phyloP scores from a whole-genome alignment of 2,113 vertebrate genomes.

The Callionymus lyra region DNA sequence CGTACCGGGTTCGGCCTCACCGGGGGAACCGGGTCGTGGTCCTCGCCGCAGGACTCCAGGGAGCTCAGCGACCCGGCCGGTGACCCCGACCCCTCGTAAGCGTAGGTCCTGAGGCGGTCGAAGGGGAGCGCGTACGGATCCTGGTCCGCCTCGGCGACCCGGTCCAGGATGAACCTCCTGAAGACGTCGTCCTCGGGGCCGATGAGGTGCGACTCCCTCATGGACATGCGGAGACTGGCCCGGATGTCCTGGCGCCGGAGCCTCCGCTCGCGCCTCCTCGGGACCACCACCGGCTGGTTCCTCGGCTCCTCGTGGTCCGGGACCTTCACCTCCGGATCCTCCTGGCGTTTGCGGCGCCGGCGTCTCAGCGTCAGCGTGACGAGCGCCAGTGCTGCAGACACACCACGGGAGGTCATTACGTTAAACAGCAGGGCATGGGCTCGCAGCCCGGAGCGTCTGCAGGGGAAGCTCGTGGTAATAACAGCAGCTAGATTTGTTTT shows the following conservation, averaged over 20 bases:
- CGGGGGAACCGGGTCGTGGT: slow-evolving; percentile 46
- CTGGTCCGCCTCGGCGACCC: slow-evolving; percentile 76
- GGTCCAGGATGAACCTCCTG: slow-evolving; percentile 80
- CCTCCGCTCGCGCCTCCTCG: slow-evolving; percentile 43
- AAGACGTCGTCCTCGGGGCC: slow-evolving; percentile 81
- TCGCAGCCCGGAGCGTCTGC: slow-evolving; percentile 5
- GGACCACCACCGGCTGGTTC: slow-evolving; percentile 6
- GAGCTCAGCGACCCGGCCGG: slow-evolving; percentile 84
- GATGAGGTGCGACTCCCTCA: slow-evolving; percentile 76
- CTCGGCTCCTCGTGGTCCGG: slow-evolving; percentile 72
- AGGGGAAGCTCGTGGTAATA: slow-evolving; percentile 23
- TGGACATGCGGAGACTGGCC: slow-evolving; percentile 71
- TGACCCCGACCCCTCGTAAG: slow-evolving; percentile 81
- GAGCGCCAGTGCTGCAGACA: slow-evolving; percentile 69
- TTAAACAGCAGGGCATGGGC: slow-evolving; percentile 37
- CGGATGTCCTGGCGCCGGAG: slow-evolving; percentile 51
- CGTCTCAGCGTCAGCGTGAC: slow-evolving; percentile 69
- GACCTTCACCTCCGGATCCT: slow-evolving; percentile 71
- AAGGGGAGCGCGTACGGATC: slow-evolving; percentile 76
- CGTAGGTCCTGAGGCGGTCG: slow-evolving; percentile 78
- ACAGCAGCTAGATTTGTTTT: slow-evolving; percentile 17
- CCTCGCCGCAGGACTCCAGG: slow-evolving; percentile 65
- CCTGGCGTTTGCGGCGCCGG: slow-evolving; percentile 54
- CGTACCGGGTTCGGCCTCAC: slow-evolving; percentile 60
- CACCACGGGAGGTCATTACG: slow-evolving; percentile 30